Base-by-base conservation (phyloP, 2,113 vertebrate species). In the Barbus barbus region DNA sequence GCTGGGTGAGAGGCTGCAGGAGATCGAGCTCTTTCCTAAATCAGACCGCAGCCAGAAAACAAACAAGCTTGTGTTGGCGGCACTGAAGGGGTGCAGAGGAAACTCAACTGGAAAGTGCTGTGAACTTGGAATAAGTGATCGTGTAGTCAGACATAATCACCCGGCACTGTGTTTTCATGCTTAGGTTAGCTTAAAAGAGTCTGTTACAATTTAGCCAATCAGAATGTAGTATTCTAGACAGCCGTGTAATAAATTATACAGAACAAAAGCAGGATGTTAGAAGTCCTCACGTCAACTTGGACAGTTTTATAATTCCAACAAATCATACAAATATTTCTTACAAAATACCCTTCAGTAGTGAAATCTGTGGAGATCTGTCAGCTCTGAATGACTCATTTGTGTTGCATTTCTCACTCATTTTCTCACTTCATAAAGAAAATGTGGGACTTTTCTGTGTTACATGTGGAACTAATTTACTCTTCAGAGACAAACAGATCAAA, bases 1-100 rank as follows among this genome's bases (percentile, higher is more conserved):
- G n/a, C 22, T 46, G 51, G 16, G 16, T 60, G 72, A 67, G 4
- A 65, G 3, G n/a, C n/a, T n/a, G n/a, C n/a, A n/a, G n/a, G n/a
- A n/a, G n/a, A n/a, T n/a, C n/a, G n/a, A n/a, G n/a, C n/a, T n/a
- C 44, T 75, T 86, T 83, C 69, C 69, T 83, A 11, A 56, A 28
- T 5, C 13, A 28, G 28, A 80, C 36, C 81, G 75, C 33, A 80
- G 69, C 33, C 61, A 78, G 69, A 86, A 36, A 83, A 86, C 65
- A 81, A 72, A 72, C 26, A 60, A 14, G 65, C 65, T 41, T n/a
- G 22, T 38, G 9, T 24, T 16, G 31, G 28, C 18, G 12, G 48
- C 5, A 1, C 5, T 36, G 31, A 56, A 5, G 28, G 48, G 48
- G 14, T 5, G 31, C 9, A 44, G 56, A 36, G 0, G 36, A 77